phyloP scores from a whole-genome alignment of 2,888 invertebrate species.

The Drosophila anomelani region DNA sequence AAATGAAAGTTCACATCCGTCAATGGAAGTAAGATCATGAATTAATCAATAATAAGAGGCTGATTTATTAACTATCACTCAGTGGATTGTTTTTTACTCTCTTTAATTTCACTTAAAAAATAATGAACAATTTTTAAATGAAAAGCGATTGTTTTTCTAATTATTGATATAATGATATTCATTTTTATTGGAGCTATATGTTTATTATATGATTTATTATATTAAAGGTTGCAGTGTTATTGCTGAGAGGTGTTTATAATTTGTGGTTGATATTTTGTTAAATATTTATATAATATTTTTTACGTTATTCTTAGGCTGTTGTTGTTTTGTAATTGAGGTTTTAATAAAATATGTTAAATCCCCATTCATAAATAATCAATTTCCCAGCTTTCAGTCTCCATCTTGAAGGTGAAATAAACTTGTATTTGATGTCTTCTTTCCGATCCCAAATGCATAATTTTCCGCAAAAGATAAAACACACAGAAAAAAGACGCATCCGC shows the following conservation, averaged over 20 bases:
- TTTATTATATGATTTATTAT: too few species aligned
- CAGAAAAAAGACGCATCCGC: constrained; percentile 54
- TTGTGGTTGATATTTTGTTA: too few species aligned
- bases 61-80: background rate
- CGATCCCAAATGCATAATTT: constrained; percentile 27
- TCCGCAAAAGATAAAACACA: constrained; percentile 2
- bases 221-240: too few species aligned
- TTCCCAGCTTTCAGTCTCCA: background rate
- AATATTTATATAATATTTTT: too few species aligned
- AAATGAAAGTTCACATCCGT: constrained; percentile 44
- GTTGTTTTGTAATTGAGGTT: too few species aligned
- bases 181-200: too few species aligned
- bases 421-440: constrained; percentile 3
- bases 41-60: background rate
- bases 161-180: too few species aligned
- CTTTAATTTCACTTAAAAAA: background rate
- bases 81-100: background rate
- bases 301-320: too few species aligned
- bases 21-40: constrained; percentile 6
- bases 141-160: too few species aligned
- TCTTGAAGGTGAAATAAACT: background rate
- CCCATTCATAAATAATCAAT: background rate
- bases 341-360: too few species aligned
- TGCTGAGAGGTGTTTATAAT: too few species aligned
- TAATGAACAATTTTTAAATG: background rate